These are phyloP conservation scores for Clarias pachynema DNA, from an alignment of 2,797 vertebrate genomes.

Conservation along the genomic window DNA sequence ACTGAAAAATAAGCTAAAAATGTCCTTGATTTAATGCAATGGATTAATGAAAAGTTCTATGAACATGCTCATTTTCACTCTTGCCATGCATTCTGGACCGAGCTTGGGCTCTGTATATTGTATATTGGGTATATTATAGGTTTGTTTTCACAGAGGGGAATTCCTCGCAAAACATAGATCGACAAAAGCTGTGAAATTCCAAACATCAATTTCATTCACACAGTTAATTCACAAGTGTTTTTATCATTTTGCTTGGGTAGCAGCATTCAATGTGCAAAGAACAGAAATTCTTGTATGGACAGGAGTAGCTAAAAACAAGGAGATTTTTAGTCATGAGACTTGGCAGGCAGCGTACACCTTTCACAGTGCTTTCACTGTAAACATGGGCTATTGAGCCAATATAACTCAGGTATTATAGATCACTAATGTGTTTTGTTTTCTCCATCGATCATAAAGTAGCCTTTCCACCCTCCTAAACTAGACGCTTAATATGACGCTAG, in stretches of 20 bases:
- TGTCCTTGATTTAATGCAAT: neutral
- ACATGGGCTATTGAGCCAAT: neutral
- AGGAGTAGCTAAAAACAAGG: neutral
- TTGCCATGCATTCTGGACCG: too few relatives aligned
- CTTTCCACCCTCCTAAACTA: neutral
- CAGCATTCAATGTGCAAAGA: neutral
- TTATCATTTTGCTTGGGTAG: neutral
- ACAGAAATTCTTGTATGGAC: neutral
- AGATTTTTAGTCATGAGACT: too few relatives aligned
- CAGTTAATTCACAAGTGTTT: neutral
- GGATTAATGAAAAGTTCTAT: neutral
- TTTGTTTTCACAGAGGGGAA: too few relatives aligned
- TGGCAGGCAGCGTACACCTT: neutral
- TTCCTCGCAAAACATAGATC: neutral
- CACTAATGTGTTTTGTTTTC: neutral
- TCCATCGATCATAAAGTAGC: neutral
- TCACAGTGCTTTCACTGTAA: neutral
- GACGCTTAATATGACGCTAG: neutral
- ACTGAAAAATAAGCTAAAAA: neutral
- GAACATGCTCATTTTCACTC: neutral
- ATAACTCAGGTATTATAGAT: neutral
- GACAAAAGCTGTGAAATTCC: neutral
- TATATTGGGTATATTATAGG: neutral
- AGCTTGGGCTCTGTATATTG: neutral
- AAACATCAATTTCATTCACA: neutral